A percentile compares a stretch with the other conserved stretches of the same genome.
Evolutionary conservation across 2,113 vertebrate species (phyloP).

Genomic region (Phodopus roborovskii): DNA sequence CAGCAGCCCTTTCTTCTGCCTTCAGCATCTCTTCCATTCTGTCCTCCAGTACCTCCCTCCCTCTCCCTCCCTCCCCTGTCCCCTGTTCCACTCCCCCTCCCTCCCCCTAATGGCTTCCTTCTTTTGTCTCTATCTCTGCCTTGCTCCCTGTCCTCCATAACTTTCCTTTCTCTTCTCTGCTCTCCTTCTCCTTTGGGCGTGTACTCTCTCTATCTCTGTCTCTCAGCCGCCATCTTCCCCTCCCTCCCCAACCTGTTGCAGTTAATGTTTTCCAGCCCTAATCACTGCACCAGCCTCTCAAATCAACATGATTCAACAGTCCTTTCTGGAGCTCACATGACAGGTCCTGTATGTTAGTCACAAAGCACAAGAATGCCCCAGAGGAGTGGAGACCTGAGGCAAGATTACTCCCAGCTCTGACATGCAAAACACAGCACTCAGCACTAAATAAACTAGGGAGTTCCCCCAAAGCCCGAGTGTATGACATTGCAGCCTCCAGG

Average conservation of each 20-base stretch:
- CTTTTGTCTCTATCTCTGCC: too few species aligned
- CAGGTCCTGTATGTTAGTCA: constrained; percentile 79
- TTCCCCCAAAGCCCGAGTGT: constrained; percentile 69
- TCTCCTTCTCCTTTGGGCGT: neutral
- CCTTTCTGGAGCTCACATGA: constrained; percentile 33
- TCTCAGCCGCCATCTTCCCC: neutral
- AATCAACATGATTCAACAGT: constrained; percentile 63
- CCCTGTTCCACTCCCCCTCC: too few species aligned
- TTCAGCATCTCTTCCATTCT: rapidly evolving
- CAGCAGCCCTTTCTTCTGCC: neutral
- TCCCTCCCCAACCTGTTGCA: too few species aligned
- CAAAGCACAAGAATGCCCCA: constrained; percentile 70
- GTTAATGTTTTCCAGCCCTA: constrained; percentile 47
- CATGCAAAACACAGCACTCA: constrained; percentile 79
- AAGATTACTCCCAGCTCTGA: constrained; percentile 80
- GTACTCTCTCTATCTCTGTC: neutral
- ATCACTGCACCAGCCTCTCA: constrained; percentile 68
- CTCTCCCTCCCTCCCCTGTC: too few species aligned
- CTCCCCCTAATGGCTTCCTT: neutral
- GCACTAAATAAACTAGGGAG: constrained; percentile 83
- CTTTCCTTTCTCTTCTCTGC: too few species aligned
- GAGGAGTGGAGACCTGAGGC: constrained; percentile 82
- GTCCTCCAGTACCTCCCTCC: too few species aligned
- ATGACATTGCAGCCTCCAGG: constrained; percentile 77
- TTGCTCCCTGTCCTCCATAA: neutral